phyloP scores from a whole-genome alignment of 2,888 invertebrate species.

The Epinotia demarniana region DNA sequence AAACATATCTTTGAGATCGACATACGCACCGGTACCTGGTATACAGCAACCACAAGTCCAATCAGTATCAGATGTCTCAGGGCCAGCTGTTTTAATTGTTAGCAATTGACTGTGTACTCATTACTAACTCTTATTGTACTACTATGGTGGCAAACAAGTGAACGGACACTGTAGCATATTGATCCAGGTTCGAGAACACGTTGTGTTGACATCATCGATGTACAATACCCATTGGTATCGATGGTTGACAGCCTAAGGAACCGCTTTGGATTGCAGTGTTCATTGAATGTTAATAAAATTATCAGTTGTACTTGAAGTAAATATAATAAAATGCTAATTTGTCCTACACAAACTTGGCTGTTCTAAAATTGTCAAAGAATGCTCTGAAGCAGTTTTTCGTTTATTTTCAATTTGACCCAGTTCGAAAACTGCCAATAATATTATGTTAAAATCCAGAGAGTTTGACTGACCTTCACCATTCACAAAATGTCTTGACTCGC shows the following conservation, averaged over 20 bases:
- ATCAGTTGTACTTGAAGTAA: no score
- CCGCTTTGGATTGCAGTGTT: no score
- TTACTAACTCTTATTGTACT: not conserved
- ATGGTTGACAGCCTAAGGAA: no score
- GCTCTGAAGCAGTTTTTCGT: not conserved
- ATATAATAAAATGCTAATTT: no score
- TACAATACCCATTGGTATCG: no score
- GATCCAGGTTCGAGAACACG: no score
- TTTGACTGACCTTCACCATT: conserved; percentile 8
- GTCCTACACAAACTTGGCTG: no score
- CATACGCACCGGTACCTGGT: conserved; percentile 26
- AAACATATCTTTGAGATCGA: not conserved
- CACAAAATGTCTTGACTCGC: not conserved
- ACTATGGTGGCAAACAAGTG: no score
- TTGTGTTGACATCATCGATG: no score
- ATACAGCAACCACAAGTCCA: conserved; percentile 50
- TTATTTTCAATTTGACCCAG: not conserved
- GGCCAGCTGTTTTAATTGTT: conserved; percentile 57
- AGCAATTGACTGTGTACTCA: conserved; percentile 50
- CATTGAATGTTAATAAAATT: no score
- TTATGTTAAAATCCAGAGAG: conserved; percentile 18
- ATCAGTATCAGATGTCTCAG: conserved; percentile 57
- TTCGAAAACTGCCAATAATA: not conserved
- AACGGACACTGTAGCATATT: no score
- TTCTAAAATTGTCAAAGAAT: no score